phyloP scores from a whole-genome alignment of 2,888 invertebrate genomes.

The Diplazon laetatorius region DNA sequence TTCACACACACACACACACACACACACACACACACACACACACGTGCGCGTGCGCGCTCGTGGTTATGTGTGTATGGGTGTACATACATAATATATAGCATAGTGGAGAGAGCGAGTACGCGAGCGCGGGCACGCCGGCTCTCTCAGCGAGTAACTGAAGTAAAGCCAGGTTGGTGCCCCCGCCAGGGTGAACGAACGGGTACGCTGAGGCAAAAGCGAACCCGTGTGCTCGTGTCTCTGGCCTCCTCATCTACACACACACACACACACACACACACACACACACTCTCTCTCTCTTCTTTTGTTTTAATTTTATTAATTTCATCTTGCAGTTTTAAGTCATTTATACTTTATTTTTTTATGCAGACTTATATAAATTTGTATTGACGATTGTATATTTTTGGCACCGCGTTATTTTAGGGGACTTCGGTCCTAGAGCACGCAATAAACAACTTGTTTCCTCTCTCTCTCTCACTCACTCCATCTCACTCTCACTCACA shows the following conservation, averaged over 20 bases:
- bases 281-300: conserved; percentile 1
- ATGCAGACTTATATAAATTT: no score
- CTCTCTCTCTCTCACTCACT: no score
- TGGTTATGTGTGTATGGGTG: conserved; percentile 27
- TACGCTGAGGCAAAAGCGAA: conserved; percentile 79
- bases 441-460: no score
- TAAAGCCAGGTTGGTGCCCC: conserved; percentile 83
- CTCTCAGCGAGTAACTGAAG: conserved; percentile 80
- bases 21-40: not conserved
- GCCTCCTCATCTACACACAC: conserved; percentile 67
- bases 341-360: no score
- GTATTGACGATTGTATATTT: no score
- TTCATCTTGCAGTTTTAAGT: no score
- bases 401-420: no score
- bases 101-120: conserved; percentile 53
- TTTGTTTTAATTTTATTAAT: no score
- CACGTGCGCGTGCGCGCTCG: conserved; percentile 11
- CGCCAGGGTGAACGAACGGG: conserved; percentile 82
- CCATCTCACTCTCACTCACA: no score
- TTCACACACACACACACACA: not conserved
- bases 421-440: no score
- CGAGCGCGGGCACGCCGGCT: conserved; percentile 68
- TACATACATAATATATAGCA: conserved; percentile 41
- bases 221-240: conserved; percentile 76
- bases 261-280: conserved; percentile 31